phyloP scores from a whole-genome alignment of 1,140 invertebrate genomes.

The Drosophila obscura region DNA sequence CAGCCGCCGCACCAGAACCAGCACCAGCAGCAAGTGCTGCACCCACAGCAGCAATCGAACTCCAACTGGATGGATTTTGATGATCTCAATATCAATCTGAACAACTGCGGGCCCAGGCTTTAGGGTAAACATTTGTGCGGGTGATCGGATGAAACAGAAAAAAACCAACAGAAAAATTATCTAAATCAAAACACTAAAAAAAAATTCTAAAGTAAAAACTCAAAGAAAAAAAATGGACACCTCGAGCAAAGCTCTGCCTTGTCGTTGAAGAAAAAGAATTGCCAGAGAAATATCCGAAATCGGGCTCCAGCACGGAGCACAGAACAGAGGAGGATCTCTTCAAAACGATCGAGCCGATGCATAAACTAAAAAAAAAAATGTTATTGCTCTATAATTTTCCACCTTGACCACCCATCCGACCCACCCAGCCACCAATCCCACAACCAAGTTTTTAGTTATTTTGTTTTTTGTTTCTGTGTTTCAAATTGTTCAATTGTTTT shows the following conservation, averaged over 20 bases:
- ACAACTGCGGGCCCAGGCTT: slow-evolving; percentile 19
- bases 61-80: slow-evolving; percentile 28
- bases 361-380: too few species aligned
- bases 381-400: slow-evolving; percentile 11
- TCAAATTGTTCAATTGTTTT: slow-evolving; percentile 54
- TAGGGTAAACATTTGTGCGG: background rate
- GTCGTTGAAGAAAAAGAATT: too few species aligned
- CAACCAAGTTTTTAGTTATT: background rate
- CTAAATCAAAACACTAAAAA: too few species aligned
- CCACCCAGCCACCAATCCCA: background rate
- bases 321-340: too few species aligned
- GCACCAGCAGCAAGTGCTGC: slow-evolving; percentile 13
- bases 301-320: too few species aligned
- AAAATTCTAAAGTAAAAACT: too few species aligned
- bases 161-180: background rate
- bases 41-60: background rate
- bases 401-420: background rate
- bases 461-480: slow-evolving; percentile 29
- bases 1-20: slow-evolving; percentile 16
- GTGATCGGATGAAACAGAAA: background rate
- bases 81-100: slow-evolving; percentile 15
- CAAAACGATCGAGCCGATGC: too few species aligned
- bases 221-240: background rate
- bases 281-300: too few species aligned
- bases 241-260: too few species aligned